Evolutionary conservation across 2,888 invertebrate species (phyloP).

Genomic region (Gibbula magus): DNA sequence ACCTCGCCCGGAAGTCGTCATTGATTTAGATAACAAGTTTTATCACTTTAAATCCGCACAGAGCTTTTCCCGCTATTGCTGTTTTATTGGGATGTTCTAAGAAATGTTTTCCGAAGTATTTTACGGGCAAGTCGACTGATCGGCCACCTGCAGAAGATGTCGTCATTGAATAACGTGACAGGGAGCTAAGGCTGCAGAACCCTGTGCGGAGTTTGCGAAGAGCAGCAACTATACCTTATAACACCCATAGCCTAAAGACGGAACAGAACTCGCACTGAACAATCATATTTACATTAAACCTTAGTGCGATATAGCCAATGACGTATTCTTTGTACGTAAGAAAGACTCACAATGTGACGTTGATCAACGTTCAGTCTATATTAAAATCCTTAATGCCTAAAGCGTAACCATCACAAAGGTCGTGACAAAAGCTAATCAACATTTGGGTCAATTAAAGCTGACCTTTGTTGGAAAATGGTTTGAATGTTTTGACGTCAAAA

Average conservation of each 20-base stretch:
- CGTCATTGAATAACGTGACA: background rate
- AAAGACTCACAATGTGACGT: no score
- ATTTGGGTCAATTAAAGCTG: background rate
- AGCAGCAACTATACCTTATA: no score
- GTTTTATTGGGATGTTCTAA: conserved; percentile 19
- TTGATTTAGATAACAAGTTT: conserved; percentile 29
- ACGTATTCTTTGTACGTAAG: no score
- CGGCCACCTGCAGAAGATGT: conserved; percentile 8
- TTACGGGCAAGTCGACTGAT: background rate
- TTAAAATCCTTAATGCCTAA: no score
- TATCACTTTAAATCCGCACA: conserved; percentile 24
- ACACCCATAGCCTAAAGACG: no score
- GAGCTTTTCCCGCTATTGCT: conserved; percentile 20
- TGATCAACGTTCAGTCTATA: no score
- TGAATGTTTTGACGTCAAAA: conserved; percentile 9
- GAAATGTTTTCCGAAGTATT: conserved; percentile 8
- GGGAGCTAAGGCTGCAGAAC: background rate
- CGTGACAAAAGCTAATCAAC: background rate
- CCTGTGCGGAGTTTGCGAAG: background rate
- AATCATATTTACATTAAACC: no score
- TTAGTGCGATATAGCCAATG: no score
- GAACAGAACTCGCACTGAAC: no score
- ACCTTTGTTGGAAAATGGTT: background rate
- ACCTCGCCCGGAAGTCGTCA: conserved; percentile 26
- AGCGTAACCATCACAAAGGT: no score